These are phyloP conservation scores for Sciurus vulgaris DNA, from an alignment of 2,797 vertebrate genomes.

Conservation along the genomic window DNA sequence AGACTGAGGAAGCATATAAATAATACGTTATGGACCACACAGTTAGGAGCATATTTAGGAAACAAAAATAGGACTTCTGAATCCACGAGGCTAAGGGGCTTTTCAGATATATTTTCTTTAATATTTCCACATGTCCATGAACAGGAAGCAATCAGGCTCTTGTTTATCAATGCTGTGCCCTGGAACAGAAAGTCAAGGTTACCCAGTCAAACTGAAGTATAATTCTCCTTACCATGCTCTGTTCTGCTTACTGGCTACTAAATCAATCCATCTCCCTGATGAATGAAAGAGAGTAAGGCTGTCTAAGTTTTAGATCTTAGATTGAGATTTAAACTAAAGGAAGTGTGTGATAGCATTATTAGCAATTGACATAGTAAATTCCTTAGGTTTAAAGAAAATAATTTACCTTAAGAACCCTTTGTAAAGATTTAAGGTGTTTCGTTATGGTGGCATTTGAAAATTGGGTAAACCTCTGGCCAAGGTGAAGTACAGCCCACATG, in stretches of 20 bases:
- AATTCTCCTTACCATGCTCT: background rate
- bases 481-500: background rate
- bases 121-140: background rate
- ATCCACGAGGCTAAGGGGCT: background rate
- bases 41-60: background rate
- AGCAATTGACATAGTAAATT: background rate
- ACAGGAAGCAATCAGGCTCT: background rate
- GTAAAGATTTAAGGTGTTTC: slow-evolving; percentile 9
- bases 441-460: slow-evolving; percentile 3
- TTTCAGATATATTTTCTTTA: slow-evolving; percentile 23
- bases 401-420: background rate
- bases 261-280: background rate
- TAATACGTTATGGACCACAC: background rate
- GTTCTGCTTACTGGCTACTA: background rate
- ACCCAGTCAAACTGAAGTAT: background rate
- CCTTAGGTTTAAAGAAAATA: background rate
- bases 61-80: background rate
- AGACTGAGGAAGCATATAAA: background rate
- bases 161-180: background rate
- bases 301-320: background rate
- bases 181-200: slow-evolving; percentile 29
- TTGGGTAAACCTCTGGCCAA: background rate
- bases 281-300: background rate
- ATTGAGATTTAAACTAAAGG: background rate
- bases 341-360: background rate